Evolutionary conservation across 2,797 vertebrate genomes (phyloP), one percentile per base, ranked within the genome.

Genomic region (Sebastes taczanowskii): DNA sequence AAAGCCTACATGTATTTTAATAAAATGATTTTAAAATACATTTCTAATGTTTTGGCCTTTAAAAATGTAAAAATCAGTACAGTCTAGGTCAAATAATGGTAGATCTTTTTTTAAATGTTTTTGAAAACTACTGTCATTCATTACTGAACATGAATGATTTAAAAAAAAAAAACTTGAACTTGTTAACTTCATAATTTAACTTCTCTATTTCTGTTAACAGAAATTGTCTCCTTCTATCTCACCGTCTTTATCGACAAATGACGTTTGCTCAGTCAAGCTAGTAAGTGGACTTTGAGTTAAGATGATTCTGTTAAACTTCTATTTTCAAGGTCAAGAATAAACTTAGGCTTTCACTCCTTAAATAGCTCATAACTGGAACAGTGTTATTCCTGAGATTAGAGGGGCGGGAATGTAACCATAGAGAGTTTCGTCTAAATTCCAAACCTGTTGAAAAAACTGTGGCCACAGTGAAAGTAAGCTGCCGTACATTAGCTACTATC

Each of bases 371-470:
- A 61, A 4, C 0, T n/a, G 8, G 20, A 67, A 20, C 11, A 55
- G 35, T 27, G 61, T 71, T 69, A 63, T 11, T 59, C 2, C 55
- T 29, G 25, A 32, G 25, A 27, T 69, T 62, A 62, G 25, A 32
- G 53, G 46, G 29, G n/a, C 1, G 3, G 16, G 7, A 18, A 8
- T 52, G 22, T 35, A 63, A 71, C 20, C 8, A 3, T 10, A 74
- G 23, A 63, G 25, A 14, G 11, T 29, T 34, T 46, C 18, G 59
- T 38, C 79, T 68, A 29, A 80, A 71, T 53, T 27, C 16, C n/a
- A 68, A 66, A 85, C 69, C 63, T 81, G 72, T 59, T 81, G 75
- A 63, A 61, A 71, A 42, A 67, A 7, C 14, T 49, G 29, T 34
- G 25, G 11, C 25, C 27, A 38, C 16, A 46, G 38, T 63, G 23